A percentile compares a stretch with the other conserved stretches of the same genome.
phyloP scores from a whole-genome alignment of 2,797 vertebrate genomes.

The Okamejei kenojei region DNA sequence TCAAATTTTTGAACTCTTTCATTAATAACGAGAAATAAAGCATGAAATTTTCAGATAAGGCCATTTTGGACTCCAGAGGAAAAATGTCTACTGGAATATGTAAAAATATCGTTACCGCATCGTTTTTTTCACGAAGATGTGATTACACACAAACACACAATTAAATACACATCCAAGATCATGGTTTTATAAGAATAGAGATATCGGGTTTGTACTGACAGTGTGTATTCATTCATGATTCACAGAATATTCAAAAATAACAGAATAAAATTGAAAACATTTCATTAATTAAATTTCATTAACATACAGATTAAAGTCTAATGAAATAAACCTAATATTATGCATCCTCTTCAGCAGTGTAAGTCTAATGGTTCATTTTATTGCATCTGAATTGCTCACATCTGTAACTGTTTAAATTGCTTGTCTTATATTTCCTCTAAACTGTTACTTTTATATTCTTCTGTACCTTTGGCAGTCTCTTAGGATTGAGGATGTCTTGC shows the following conservation, averaged over 20 bases:
- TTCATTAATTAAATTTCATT: background rate
- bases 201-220: background rate
- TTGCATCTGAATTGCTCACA: background rate
- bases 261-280: background rate
- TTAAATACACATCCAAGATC: too few relatives aligned
- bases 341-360: background rate
- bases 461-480: too few relatives aligned
- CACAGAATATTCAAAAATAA: background rate
- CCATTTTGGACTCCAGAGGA: too few relatives aligned
- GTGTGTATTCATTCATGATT: background rate
- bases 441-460: background rate
- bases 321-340: slow-evolving; percentile 1
- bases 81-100: too few relatives aligned
- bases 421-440: background rate
- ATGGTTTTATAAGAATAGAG: too few relatives aligned
- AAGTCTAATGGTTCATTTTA: background rate
- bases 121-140: too few relatives aligned
- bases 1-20: too few relatives aligned
- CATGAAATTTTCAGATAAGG: too few relatives aligned
- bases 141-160: too few relatives aligned
- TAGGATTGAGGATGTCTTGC: too few relatives aligned
- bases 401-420: background rate
- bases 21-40: too few relatives aligned
- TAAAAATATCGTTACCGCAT: too few relatives aligned
- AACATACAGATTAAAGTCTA: background rate